Conservation (phyloP, 2,888 invertebrate genomes). For the Ceriagrion tenellum region DNA sequence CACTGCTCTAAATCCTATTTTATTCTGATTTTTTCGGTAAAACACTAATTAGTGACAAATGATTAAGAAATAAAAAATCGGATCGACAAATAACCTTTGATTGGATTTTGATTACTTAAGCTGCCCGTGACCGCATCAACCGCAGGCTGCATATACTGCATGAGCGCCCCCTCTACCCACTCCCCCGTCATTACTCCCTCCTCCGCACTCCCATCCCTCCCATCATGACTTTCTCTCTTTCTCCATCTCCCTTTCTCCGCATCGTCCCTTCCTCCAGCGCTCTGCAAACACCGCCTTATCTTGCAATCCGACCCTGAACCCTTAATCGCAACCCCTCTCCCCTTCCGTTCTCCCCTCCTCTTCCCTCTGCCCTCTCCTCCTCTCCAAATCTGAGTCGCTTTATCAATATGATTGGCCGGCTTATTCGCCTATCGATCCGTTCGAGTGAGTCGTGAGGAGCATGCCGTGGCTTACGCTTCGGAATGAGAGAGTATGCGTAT, state of each 20-base stretch:
- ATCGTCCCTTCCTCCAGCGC: not conserved
- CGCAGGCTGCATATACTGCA: no score
- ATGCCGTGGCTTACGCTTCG: not conserved
- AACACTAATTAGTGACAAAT: no score
- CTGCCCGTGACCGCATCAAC: no score
- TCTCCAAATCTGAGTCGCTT: slow-evolving; percentile 16
- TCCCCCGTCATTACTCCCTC: not conserved
- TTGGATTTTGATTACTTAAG: no score
- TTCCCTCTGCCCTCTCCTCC: not conserved
- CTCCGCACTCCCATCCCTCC: not conserved
- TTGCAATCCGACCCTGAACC: not conserved
- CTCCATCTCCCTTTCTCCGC: not conserved
- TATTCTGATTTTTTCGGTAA: no score
- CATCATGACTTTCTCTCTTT: not conserved
- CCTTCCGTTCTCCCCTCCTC: no score
- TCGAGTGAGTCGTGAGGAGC: slow-evolving; percentile 38
- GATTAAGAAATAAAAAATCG: no score
- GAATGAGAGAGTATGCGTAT: not conserved
- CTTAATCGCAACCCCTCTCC: not conserved
- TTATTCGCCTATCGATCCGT: slow-evolving; percentile 49
- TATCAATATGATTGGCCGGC: slow-evolving; percentile 62
- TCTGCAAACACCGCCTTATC: not conserved
- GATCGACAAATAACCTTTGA: no score
- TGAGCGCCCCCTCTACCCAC: not conserved
- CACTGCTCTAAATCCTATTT: no score